Evolutionary conservation across 2,797 vertebrate species (phyloP), one percentile per base, ranked within the genome.

Genomic region (Platyrinchus mystaceus): DNA sequence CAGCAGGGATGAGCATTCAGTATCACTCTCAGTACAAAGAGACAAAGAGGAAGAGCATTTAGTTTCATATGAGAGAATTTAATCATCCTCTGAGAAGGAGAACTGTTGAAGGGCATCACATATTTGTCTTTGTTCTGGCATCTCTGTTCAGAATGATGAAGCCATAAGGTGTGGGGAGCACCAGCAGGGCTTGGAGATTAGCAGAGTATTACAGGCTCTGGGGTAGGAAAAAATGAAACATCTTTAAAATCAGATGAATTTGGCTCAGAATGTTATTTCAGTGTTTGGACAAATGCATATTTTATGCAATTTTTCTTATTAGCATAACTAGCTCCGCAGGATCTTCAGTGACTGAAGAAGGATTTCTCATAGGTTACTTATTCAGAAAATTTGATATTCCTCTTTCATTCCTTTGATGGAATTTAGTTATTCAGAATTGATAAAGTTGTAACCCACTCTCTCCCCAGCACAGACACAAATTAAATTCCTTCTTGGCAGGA

Each of bases 281-380:
- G 44, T 63, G 44, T 79, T 87, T 84, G 64, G 70, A 79, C 32
- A 62, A 91, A 93, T 60, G 13, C 34, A 21, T 82, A 32, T 87
- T 30, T 66, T 73, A 66, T 47, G 47, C 24, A 89, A 76, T 84
- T 64, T 80, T 18, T 67, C 83, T 70, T 78, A 63, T 67, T 70
- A 82, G 34, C 71, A 59, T 64, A 63, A 26, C 41, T 21, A 81
- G 30, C 26, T 89, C 68, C 89, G 75, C 39, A 37, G 50, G 60
- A 81, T 87, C 58, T 85, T 89, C 55, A 62, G 49, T 68, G 36
- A 76, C n/a, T 66, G 44, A 79, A 14, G 71, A 84, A 89, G 20
- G 27, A 74, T 91, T 95, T 95, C 53, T 89, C n/a, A 50, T 36
- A 74, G 60, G 75, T 93, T 74, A 78, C 26, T 83, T 84, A 75